Conservation (phyloP, 2,888 invertebrate genomes). For the Netelia virgata region DNA sequence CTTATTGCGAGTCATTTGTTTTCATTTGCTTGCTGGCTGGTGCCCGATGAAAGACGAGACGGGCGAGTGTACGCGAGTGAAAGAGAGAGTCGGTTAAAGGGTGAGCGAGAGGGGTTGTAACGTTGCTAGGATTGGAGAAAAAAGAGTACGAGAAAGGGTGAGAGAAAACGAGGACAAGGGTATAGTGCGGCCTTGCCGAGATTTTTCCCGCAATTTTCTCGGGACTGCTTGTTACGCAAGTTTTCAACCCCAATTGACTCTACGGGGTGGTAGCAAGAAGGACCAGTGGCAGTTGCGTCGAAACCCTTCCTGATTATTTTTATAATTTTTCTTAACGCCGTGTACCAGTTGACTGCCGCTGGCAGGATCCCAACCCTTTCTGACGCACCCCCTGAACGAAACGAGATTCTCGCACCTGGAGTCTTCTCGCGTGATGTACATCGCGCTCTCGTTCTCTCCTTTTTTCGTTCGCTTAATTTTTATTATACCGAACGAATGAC, state of each 20-base stretch:
- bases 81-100: constrained; percentile 31
- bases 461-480: constrained; percentile 78
- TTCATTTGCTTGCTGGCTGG: constrained; percentile 74
- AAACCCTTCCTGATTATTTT: constrained; percentile 81
- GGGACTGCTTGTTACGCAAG: constrained; percentile 82
- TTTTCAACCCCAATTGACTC: constrained; percentile 83
- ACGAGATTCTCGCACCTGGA: constrained; percentile 75
- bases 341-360: constrained; percentile 62
- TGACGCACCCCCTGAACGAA: constrained; percentile 72
- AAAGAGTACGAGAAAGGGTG: constrained; percentile 50
- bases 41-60: constrained; percentile 65
- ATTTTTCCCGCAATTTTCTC: constrained; percentile 79
- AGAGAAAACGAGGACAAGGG: constrained; percentile 47
- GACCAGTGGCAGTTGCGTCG: background rate
- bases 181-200: constrained; percentile 68
- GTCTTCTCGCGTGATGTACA: constrained; percentile 57
- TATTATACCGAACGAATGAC: constrained; percentile 81
- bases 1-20: constrained; percentile 76
- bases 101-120: constrained; percentile 40
- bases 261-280: constrained; percentile 47
- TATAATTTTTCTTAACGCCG: constrained; percentile 81
- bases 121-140: constrained; percentile 43
- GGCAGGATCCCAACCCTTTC: constrained; percentile 75
- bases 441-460: constrained; percentile 37
- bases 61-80: constrained; percentile 8